Conservation (phyloP, 2,797 vertebrate genomes). For the Scolopax rusticola region DNA sequence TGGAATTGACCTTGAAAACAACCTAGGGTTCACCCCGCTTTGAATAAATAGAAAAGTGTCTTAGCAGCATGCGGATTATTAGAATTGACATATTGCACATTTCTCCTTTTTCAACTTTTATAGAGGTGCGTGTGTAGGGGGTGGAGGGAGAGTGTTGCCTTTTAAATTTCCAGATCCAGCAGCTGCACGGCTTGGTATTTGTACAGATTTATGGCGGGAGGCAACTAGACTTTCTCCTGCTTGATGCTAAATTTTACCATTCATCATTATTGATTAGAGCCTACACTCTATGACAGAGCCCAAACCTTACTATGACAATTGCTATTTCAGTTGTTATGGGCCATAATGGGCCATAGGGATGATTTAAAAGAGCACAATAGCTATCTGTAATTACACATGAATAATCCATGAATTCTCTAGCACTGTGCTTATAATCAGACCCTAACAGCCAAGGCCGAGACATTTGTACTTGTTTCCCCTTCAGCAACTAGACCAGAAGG, state of each 20-base stretch:
- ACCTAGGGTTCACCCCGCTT: slow-evolving; percentile 82
- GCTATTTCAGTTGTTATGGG: slow-evolving; percentile 90
- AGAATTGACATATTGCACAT: slow-evolving; percentile 86
- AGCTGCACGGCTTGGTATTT: slow-evolving; percentile 87
- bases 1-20: slow-evolving; percentile 98
- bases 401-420: slow-evolving; percentile 90
- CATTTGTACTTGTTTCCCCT: slow-evolving; percentile 77
- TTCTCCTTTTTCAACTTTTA: slow-evolving; percentile 80
- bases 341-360: slow-evolving; percentile 86
- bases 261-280: slow-evolving; percentile 93
- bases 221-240: slow-evolving; percentile 79
- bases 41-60: slow-evolving; percentile 88
- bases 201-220: slow-evolving; percentile 88
- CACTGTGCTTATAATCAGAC: slow-evolving; percentile 78
- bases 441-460: slow-evolving; percentile 76
- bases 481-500: slow-evolving; percentile 70
- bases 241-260: slow-evolving; percentile 90
- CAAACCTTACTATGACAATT: slow-evolving; percentile 92
- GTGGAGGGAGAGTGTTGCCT: slow-evolving; percentile 72
- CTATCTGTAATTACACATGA: slow-evolving; percentile 96
- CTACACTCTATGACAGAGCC: slow-evolving; percentile 83
- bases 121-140: slow-evolving; percentile 73
- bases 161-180: slow-evolving; percentile 83
- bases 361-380: slow-evolving; percentile 94
- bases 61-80: slow-evolving; percentile 88